A percentile compares a stretch with the other conserved stretches of the same genome.
phyloP scores from a whole-genome alignment of 1,140 invertebrate species.

The Globodera rostochiensis region DNA sequence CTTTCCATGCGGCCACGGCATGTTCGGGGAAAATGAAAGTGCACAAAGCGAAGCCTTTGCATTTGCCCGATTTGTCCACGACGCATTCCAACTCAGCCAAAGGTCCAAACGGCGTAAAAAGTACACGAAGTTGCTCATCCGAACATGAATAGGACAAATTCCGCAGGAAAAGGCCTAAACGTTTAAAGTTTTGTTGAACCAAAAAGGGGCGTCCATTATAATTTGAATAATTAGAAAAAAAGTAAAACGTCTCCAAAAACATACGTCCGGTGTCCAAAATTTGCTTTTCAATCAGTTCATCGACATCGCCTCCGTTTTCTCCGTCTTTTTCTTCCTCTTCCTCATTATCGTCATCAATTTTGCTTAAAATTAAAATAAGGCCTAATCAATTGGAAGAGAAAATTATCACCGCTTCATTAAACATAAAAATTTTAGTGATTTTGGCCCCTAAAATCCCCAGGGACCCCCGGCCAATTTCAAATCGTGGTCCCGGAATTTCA shows the following conservation, averaged over 20 bases:
- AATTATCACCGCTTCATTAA: no score
- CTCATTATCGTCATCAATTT: constrained; percentile 34
- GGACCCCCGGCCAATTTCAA: no score
- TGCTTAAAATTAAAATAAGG: not conserved
- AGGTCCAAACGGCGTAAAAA: constrained; percentile 82
- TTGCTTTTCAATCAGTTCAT: constrained; percentile 37
- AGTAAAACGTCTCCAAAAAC: not conserved
- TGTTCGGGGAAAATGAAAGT: constrained; percentile 93
- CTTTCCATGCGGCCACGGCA: constrained; percentile 82
- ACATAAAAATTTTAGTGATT: no score
- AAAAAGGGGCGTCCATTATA: not conserved
- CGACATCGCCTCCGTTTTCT: constrained; percentile 8
- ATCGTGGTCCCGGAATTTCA: no score
- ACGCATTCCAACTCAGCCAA: constrained; percentile 86
- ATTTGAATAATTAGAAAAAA: not conserved
- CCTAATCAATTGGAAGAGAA: no score
- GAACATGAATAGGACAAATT: constrained; percentile 87
- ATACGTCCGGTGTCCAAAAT: constrained; percentile 75
- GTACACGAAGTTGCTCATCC: constrained; percentile 80
- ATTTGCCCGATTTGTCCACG: constrained; percentile 81
- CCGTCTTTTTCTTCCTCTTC: constrained; percentile 19
- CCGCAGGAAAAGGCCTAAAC: constrained; percentile 78
- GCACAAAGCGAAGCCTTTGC: constrained; percentile 90
- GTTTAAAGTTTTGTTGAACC: not conserved
- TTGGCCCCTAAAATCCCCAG: no score